Percentiles rank a stretch among this genome's conserved stretches.
phyloP scores from a whole-genome alignment of 2,888 invertebrate species.

The Tetranychus truncatus region DNA sequence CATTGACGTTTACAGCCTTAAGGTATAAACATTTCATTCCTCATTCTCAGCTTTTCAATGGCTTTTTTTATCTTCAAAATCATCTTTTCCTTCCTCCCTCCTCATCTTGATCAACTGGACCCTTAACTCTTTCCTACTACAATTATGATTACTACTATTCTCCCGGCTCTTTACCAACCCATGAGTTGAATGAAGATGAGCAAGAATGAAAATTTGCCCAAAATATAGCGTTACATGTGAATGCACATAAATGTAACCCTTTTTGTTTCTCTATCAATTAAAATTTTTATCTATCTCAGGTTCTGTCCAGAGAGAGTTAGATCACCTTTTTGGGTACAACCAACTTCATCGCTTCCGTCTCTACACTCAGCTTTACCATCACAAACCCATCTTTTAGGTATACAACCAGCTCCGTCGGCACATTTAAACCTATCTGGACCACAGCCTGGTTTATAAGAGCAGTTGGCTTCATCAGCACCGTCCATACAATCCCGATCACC shows the following conservation, averaged over 20 bases:
- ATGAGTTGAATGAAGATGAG: neutral
- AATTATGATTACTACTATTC: too few species aligned
- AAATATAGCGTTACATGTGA: too few species aligned
- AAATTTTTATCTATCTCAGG: too few species aligned
- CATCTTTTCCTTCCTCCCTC: conserved; percentile 6
- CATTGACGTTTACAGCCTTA: neutral
- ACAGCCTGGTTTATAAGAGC: conserved; percentile 20
- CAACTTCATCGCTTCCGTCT: conserved; percentile 23
- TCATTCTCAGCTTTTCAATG: neutral
- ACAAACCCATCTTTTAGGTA: conserved; percentile 22
- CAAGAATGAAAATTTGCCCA: neutral
- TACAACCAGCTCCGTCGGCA: conserved; percentile 22
- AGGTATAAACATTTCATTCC: neutral
- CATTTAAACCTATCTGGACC: conserved; percentile 27
- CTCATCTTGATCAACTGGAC: neutral
- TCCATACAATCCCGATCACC: conserved; percentile 42
- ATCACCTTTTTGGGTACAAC: conserved; percentile 21
- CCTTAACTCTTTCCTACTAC: neutral
- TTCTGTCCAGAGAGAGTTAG: neutral
- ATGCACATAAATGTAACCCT: too few species aligned
- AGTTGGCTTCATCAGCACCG: conserved; percentile 18
- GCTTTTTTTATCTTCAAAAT: neutral
- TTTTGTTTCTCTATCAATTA: too few species aligned
- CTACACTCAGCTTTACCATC: conserved; percentile 25
- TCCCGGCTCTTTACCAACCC: neutral